Evolutionary conservation across 1,140 invertebrate species (phyloP).

Genomic region (Trissolcus basalis): DNA sequence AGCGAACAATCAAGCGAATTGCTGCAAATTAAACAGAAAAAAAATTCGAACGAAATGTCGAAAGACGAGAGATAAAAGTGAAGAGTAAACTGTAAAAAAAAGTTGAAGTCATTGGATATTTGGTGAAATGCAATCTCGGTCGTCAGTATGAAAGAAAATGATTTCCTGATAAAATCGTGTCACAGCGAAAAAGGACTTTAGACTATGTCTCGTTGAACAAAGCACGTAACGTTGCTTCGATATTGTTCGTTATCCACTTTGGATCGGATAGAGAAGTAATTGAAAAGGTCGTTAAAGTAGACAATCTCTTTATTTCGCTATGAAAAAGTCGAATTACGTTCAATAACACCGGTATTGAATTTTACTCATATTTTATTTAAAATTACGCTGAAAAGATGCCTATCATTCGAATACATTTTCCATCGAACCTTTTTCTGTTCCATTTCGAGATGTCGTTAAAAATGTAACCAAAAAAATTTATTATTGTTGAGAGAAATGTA

Average conservation of each 20-base stretch:
- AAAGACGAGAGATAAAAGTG: slow-evolving; percentile 12
- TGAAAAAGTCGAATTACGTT: slow-evolving; percentile 45
- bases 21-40: slow-evolving; percentile 18
- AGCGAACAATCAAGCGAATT: not conserved
- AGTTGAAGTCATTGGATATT: slow-evolving; percentile 36
- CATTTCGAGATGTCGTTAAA: no score
- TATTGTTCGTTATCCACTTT: slow-evolving; percentile 60
- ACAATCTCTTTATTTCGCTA: slow-evolving; percentile 50
- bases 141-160: slow-evolving; percentile 57
- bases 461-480: no score
- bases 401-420: no score
- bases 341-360: slow-evolving; percentile 48
- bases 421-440: no score
- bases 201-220: slow-evolving; percentile 53
- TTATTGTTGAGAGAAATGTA: no score
- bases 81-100: slow-evolving; percentile 33
- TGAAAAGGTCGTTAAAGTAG: slow-evolving; percentile 58
- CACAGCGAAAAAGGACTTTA: slow-evolving; percentile 50
- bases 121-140: slow-evolving; percentile 47
- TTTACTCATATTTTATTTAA: slow-evolving; percentile 42
- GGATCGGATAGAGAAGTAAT: slow-evolving; percentile 51
- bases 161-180: slow-evolving; percentile 57
- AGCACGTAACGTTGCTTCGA: slow-evolving; percentile 50
- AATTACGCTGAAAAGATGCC: slow-evolving; percentile 35
- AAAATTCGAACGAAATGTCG: slow-evolving; percentile 12